Conservation (phyloP, 2,797 vertebrate genomes). For the Diplodus sargus region DNA sequence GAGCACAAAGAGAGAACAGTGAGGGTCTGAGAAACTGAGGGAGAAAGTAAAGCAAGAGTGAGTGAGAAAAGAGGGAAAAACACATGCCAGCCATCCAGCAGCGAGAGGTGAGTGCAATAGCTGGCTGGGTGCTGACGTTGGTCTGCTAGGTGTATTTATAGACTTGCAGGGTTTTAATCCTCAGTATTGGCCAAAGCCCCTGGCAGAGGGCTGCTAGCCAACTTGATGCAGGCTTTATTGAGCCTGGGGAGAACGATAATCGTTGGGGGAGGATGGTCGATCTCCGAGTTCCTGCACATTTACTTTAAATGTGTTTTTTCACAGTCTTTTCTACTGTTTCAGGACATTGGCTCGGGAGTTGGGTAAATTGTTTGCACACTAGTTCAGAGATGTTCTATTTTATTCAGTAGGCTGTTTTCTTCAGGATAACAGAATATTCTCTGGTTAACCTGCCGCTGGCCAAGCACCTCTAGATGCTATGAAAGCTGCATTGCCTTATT, state of each 20-base stretch:
- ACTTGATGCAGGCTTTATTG: slow-evolving; percentile 73
- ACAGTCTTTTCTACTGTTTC: slow-evolving; percentile 24
- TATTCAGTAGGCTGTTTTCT: background rate
- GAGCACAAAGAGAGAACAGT: slow-evolving; percentile 35
- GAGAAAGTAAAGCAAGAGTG: slow-evolving; percentile 48
- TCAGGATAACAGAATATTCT: too few relatives aligned
- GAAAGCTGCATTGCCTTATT: too few relatives aligned
- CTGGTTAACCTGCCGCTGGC: too few relatives aligned
- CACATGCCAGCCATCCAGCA: slow-evolving; percentile 63
- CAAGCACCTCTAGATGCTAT: too few relatives aligned
- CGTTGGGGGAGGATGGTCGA: slow-evolving; percentile 55
- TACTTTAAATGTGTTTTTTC: slow-evolving; percentile 35
- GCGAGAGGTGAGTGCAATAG: slow-evolving; percentile 71
- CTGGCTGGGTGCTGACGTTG: slow-evolving; percentile 75
- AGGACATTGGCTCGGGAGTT: background rate
- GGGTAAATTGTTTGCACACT: background rate
- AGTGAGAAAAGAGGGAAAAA: slow-evolving; percentile 43
- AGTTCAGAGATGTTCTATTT: background rate
- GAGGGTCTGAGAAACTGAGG: slow-evolving; percentile 38
- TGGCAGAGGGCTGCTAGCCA: slow-evolving; percentile 76
- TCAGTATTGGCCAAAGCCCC: slow-evolving; percentile 80
- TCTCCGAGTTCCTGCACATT: slow-evolving; percentile 63
- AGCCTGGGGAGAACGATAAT: slow-evolving; percentile 70
- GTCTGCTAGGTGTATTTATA: slow-evolving; percentile 85
- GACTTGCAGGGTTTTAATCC: slow-evolving; percentile 83